Evolutionary conservation across 1,140 invertebrate species (phyloP).

Genomic region (Dreissena polymorpha): DNA sequence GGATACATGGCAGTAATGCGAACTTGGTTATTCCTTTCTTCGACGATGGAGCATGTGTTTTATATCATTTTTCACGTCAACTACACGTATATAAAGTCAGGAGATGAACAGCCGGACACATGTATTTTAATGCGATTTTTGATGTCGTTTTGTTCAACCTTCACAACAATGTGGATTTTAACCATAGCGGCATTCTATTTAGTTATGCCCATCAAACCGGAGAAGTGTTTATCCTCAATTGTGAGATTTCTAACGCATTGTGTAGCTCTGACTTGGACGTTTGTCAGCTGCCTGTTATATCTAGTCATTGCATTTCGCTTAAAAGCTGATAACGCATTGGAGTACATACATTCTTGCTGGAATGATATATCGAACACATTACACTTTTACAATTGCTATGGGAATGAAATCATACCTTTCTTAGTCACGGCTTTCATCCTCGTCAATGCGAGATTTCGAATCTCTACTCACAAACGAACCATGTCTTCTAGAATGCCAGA

Average conservation of each 20-base stretch:
- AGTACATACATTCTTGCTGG: not conserved
- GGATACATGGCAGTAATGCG: not conserved
- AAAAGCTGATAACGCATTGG: not conserved
- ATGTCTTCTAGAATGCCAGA: not conserved
- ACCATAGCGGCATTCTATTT: not conserved
- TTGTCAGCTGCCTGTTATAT: not conserved
- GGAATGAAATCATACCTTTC: not conserved
- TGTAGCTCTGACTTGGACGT: not conserved
- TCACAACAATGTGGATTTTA: not conserved
- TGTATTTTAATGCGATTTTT: not conserved
- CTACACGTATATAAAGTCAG: not conserved
- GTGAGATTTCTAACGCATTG: not conserved
- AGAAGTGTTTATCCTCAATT: not conserved
- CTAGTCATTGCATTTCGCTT: not conserved
- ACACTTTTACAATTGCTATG: not conserved
- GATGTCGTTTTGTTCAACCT: not conserved
- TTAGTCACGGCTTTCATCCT: not conserved
- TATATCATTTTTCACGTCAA: not conserved
- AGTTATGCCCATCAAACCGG: not conserved
- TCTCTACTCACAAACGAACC: not conserved
- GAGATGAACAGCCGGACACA: not conserved
- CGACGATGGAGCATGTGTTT: not conserved
- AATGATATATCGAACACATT: not conserved
- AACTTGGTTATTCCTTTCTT: not conserved
- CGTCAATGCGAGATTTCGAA: not conserved